phyloP scores from a whole-genome alignment of 2,113 vertebrate genomes.

The Dendropsophus ebraccatus region DNA sequence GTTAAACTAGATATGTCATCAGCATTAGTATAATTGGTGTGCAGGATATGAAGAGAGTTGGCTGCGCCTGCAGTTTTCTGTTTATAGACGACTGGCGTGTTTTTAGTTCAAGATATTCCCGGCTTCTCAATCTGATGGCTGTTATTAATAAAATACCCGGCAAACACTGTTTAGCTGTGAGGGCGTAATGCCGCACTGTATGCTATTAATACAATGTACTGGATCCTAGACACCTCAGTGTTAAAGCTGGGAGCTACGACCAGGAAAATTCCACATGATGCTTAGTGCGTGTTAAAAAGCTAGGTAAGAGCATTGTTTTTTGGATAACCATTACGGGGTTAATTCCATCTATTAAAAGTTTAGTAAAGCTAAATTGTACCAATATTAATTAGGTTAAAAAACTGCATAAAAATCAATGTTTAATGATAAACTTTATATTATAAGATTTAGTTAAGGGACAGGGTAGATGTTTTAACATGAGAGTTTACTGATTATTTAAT shows the following conservation, averaged over 20 bases:
- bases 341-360: not conserved
- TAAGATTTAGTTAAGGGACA: not conserved
- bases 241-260: not conserved
- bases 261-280: not conserved
- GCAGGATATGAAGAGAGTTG: conserved; percentile 69
- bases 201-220: conserved; percentile 38
- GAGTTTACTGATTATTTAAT: no score
- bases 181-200: conserved; percentile 13
- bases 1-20: conserved; percentile 83
- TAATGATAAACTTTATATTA: not conserved
- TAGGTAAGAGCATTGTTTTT: not conserved
- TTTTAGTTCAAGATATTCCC: conserved; percentile 35
- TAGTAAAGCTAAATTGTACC: not conserved
- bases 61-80: conserved; percentile 70
- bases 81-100: conserved; percentile 64
- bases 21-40: conserved; percentile 81
- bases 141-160: conserved; percentile 55
- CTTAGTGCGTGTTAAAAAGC: not conserved
- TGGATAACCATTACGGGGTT: conserved; percentile 6
- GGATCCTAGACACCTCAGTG: not conserved
- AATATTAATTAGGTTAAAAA: not conserved
- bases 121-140: conserved; percentile 40
- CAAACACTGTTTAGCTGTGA: not conserved
- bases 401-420: not conserved
- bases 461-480: not conserved